These are phyloP conservation scores for Hyles euphorbiae DNA, from an alignment of 1,140 invertebrate species.

Conservation along the genomic window DNA sequence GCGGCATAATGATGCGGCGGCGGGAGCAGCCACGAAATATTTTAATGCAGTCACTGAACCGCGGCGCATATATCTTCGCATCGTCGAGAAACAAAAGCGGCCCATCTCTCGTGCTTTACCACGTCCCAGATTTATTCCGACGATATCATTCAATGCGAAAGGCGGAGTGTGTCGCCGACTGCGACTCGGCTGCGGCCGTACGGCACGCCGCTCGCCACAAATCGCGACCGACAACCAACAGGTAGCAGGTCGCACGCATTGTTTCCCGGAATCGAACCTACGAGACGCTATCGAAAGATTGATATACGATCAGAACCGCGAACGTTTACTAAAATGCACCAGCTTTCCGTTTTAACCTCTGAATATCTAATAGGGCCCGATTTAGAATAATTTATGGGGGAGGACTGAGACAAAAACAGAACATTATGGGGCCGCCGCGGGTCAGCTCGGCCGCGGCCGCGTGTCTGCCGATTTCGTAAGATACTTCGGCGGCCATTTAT, in stretches of 20 bases:
- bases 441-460: constrained; percentile 1
- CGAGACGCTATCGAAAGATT: constrained; percentile 53
- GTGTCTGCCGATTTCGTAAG: constrained; percentile 34
- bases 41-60: constrained; percentile 17
- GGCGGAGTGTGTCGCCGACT: constrained; percentile 12
- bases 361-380: constrained; percentile 67
- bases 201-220: constrained; percentile 28
- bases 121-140: constrained; percentile 43
- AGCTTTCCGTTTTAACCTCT: constrained; percentile 53
- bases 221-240: constrained; percentile 43
- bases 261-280: constrained; percentile 51
- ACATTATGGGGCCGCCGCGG: constrained; percentile 41
- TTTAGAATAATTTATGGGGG: constrained; percentile 65
- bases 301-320: constrained; percentile 59
- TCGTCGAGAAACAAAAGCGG: constrained; percentile 33
- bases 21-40: constrained; percentile 13
- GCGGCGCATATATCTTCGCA: constrained; percentile 16
- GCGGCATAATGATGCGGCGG: no score
- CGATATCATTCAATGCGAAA: constrained; percentile 38
- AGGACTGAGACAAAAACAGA: constrained; percentile 60
- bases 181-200: constrained; percentile 3
- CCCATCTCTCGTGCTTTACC: constrained; percentile 39
- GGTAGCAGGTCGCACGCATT: constrained; percentile 55
- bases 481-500: constrained; percentile 34
- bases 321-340: constrained; percentile 59